Evolutionary conservation across 2,888 invertebrate genomes (phyloP), one percentile per base, ranked within the genome.

Genomic region (Netelia virgata): DNA sequence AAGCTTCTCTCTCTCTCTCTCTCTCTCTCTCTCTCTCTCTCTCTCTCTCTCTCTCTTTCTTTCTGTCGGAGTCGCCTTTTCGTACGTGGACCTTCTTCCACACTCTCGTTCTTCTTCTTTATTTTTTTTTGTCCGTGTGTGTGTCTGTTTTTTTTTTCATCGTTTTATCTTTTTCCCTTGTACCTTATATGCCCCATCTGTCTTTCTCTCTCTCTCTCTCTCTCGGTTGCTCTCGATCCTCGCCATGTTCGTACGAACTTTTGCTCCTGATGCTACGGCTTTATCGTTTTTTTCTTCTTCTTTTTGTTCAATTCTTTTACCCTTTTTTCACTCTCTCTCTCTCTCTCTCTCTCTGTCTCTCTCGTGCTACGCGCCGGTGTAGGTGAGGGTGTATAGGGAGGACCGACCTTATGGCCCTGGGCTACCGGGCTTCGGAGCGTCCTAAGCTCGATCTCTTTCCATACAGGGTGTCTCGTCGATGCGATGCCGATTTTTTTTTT

Each of bases 371-470:
- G 82, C 81, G 79, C 80, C 87, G 89, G 90, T 92, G 90, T 91
- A 87, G 90, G 90, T 90, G 90, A 91, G 90, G 91, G 91, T 91
- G 90, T 88, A 91, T 89, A 90, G 88, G 89, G 90, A 91, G 91
- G 92, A 88, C 90, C 92, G 92, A 92, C 92, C 92, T 92, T 92
- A 92, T 92, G 92, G 92, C 92, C 92, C 92, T 91, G 92, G 92
- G 92, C 92, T 92, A 92, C 92, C 90, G 92, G 92, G 92, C 92
- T 92, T 92, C 90, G 90, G 90, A 90, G 87, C 86, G 70, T 88
- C 86, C 89, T 90, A 90, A 90, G 88, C 87, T 87, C 87, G 74
- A 70, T 41, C 63, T 88, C 86, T 82, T 86, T 78, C 82, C 89
- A 89, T 90, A 91, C 87, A 84, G 90, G 90, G 90, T 91, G 91